A percentile compares a stretch with the other conserved stretches of the same genome.
Conservation (phyloP, 2,888 invertebrate species). For the Branchellion lobata region DNA sequence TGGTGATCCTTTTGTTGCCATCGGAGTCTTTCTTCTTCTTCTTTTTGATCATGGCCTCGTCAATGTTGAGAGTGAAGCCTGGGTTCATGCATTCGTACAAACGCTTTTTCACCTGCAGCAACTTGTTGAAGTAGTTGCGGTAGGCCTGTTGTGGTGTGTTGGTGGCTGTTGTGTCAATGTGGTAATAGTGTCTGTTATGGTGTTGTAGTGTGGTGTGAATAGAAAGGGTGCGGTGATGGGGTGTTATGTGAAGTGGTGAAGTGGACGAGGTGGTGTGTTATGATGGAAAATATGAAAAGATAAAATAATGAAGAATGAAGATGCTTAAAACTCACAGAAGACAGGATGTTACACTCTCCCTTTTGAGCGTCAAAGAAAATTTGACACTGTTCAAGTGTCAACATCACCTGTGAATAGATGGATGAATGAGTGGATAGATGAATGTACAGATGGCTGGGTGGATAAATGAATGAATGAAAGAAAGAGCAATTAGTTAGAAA, state of each 20-base stretch:
- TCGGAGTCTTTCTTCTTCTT: neutral
- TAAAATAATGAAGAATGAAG: no score
- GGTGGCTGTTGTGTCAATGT: neutral
- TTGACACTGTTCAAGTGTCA: slow-evolving; percentile 73
- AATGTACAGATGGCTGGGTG: no score
- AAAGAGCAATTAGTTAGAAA: no score
- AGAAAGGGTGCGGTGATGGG: no score
- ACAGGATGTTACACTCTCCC: slow-evolving; percentile 91
- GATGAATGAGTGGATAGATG: no score
- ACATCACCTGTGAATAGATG: slow-evolving; percentile 70
- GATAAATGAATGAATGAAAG: no score
- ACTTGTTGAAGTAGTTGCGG: neutral
- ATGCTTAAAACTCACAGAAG: slow-evolving; percentile 78
- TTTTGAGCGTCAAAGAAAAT: slow-evolving; percentile 85
- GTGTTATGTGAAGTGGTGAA: no score
- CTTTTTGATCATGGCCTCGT: neutral
- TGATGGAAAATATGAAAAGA: no score
- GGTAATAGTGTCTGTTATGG: neutral
- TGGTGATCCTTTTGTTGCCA: no score
- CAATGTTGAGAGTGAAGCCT: neutral
- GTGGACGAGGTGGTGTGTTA: no score
- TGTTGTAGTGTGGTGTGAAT: no score
- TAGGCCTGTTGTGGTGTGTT: neutral
- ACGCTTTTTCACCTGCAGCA: neutral
- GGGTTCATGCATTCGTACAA: neutral